Evolutionary conservation across 1,140 invertebrate genomes (phyloP).

Genomic region (Trypoxylus dichotomus): DNA sequence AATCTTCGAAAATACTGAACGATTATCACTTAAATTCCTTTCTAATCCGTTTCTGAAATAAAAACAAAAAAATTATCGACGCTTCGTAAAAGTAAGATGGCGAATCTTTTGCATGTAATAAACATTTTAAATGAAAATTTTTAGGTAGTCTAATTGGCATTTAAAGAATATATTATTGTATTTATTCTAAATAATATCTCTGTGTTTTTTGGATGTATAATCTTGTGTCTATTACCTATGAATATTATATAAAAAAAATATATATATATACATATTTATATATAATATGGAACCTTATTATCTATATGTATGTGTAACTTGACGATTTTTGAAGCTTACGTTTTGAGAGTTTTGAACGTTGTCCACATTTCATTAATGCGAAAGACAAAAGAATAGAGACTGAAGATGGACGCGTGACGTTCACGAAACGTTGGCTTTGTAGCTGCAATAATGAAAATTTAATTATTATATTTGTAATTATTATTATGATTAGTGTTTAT

Average conservation of each 20-base stretch:
- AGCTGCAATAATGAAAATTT: conserved; percentile 41
- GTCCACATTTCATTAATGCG: conserved; percentile 27
- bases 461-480: not conserved
- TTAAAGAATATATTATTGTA: conserved; percentile 28
- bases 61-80: not conserved
- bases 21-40: not conserved
- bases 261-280: too few species aligned
- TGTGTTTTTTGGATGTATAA: conserved; percentile 42
- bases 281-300: not conserved
- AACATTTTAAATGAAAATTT: conserved; percentile 31
- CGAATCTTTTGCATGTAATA: not conserved
- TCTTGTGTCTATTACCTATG: conserved; percentile 38
- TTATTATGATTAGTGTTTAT: conserved; percentile 38
- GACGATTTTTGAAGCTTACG: not conserved
- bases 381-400: not conserved
- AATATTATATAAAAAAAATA: conserved; percentile 6
- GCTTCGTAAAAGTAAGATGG: not conserved
- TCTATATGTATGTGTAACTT: not conserved
- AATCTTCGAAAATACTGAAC: not conserved
- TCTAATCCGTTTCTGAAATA: not conserved
- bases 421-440: conserved; percentile 34
- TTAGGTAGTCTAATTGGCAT: conserved; percentile 45
- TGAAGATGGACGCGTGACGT: not conserved
- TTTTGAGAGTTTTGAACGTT: not conserved
- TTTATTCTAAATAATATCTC: conserved; percentile 28